Percentiles rank a stretch among this genome's conserved stretches.
phyloP scores from a whole-genome alignment of 2,797 vertebrate species.

The Melanotaenia trifasciata region DNA sequence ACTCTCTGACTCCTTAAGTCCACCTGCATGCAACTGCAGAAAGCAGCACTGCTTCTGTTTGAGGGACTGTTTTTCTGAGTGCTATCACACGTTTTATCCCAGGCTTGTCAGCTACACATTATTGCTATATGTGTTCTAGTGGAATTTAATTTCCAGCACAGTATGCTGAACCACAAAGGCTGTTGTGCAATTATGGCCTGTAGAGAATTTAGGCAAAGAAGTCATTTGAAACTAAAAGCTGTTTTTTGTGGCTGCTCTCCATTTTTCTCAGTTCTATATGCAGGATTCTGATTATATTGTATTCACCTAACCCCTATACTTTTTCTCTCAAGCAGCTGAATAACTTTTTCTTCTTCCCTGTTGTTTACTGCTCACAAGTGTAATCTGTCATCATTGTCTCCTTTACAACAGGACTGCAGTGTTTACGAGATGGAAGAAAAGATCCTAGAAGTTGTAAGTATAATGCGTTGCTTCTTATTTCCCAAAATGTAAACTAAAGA shows the following conservation, averaged over 20 bases:
- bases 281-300: slow-evolving; percentile 70
- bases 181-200: slow-evolving; percentile 66
- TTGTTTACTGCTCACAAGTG: slow-evolving; percentile 51
- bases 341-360: slow-evolving; percentile 38
- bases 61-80: slow-evolving; percentile 14
- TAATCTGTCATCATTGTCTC: slow-evolving; percentile 62
- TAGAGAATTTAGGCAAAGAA: slow-evolving; percentile 55
- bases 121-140: slow-evolving; percentile 26
- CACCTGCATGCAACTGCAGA: slow-evolving; percentile 20
- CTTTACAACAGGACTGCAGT: slow-evolving; percentile 89
- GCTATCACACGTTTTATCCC: slow-evolving; percentile 19
- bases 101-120: slow-evolving; percentile 22
- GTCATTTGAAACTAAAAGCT: slow-evolving; percentile 70
- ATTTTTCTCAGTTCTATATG: slow-evolving; percentile 69
- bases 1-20: slow-evolving; percentile 6
- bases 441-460: slow-evolving; percentile 95
- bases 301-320: slow-evolving; percentile 54
- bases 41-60: slow-evolving; percentile 20
- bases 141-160: slow-evolving; percentile 43
- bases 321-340: slow-evolving; percentile 45
- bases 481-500: slow-evolving; percentile 33
- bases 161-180: slow-evolving; percentile 48
- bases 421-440: slow-evolving; percentile 97
- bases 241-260: slow-evolving; percentile 74
- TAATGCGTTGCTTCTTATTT: slow-evolving; percentile 10